These are phyloP conservation scores for Drosophila aldrichi DNA, from an alignment of 2,888 invertebrate genomes.

Conservation along the genomic window DNA sequence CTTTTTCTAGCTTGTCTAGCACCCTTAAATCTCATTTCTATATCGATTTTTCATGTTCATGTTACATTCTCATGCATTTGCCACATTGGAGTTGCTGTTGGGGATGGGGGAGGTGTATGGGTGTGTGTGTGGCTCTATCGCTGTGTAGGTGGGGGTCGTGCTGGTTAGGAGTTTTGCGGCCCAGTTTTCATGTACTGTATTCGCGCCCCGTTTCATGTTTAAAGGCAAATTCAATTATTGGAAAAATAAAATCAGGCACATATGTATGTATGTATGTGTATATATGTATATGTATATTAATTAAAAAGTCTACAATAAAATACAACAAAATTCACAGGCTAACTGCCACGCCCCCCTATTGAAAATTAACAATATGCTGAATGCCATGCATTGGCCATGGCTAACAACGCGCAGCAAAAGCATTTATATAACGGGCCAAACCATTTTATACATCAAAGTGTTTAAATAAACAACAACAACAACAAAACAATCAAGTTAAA, in stretches of 20 bases:
- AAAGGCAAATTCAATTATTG: constrained; percentile 61
- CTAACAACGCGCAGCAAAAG: constrained; percentile 72
- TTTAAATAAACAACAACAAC: constrained; percentile 61
- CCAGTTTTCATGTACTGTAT: constrained; percentile 43
- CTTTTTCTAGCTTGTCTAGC: constrained; percentile 55
- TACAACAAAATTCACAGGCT: constrained; percentile 28
- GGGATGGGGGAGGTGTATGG: neutral
- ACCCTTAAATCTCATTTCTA: constrained; percentile 79
- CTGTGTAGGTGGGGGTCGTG: neutral
- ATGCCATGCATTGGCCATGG: constrained; percentile 77
- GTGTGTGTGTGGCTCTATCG: neutral
- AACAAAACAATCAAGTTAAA: constrained; percentile 6
- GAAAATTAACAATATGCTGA: constrained; percentile 67
- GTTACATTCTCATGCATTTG: constrained; percentile 63
- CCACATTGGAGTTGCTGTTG: constrained; percentile 6
- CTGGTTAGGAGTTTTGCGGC: constrained; percentile 31
- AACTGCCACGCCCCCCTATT: constrained; percentile 50
- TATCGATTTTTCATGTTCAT: constrained; percentile 79
- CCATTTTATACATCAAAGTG: constrained; percentile 77
- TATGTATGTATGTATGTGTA: constrained; percentile 4
- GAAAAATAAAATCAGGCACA: constrained; percentile 30
- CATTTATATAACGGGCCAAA: constrained; percentile 77
- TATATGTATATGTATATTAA: constrained; percentile 13
- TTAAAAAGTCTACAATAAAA: neutral
- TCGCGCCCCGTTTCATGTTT: constrained; percentile 44